phyloP scores from a whole-genome alignment of 1,140 invertebrate species.

The Drosophila subobscura region DNA sequence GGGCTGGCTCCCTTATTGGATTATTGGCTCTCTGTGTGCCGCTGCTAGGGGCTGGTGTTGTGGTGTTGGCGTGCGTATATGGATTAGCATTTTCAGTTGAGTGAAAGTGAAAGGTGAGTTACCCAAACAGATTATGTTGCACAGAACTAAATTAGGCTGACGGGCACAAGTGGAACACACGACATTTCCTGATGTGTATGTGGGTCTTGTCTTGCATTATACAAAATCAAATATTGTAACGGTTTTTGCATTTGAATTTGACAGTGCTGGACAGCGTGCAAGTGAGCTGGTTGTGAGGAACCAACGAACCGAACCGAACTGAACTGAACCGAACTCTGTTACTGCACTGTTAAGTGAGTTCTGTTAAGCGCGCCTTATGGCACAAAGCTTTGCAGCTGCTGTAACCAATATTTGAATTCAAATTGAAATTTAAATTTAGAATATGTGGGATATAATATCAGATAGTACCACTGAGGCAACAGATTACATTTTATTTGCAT shows the following conservation, averaged over 20 bases:
- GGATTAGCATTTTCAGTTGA: constrained; percentile 68
- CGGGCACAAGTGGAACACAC: constrained; percentile 14
- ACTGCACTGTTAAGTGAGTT: too few species aligned
- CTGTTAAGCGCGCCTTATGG: too few species aligned
- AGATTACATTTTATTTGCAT: too few species aligned
- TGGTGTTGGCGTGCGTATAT: constrained; percentile 49
- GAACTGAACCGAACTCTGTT: too few species aligned
- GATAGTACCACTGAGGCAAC: too few species aligned
- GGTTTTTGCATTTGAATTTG: constrained; percentile 3
- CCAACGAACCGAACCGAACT: too few species aligned
- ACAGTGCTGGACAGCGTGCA: neutral
- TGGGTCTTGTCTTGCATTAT: constrained; percentile 14
- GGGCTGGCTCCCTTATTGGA: constrained; percentile 65
- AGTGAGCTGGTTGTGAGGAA: too few species aligned
- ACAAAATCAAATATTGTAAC: constrained; percentile 12
- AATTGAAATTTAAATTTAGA: too few species aligned
- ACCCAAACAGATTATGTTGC: constrained; percentile 55
- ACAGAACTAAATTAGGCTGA: constrained; percentile 2
- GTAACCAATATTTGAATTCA: too few species aligned
- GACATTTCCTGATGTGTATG: constrained; percentile 10
- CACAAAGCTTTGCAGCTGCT: too few species aligned
- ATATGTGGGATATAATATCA: too few species aligned
- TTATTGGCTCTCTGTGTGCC: constrained; percentile 44
- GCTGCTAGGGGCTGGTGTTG: neutral
- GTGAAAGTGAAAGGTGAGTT: constrained; percentile 20